These are phyloP conservation scores for Ptychobarbus kaznakovi DNA, from an alignment of 2,797 vertebrate species.

Conservation along the genomic window DNA sequence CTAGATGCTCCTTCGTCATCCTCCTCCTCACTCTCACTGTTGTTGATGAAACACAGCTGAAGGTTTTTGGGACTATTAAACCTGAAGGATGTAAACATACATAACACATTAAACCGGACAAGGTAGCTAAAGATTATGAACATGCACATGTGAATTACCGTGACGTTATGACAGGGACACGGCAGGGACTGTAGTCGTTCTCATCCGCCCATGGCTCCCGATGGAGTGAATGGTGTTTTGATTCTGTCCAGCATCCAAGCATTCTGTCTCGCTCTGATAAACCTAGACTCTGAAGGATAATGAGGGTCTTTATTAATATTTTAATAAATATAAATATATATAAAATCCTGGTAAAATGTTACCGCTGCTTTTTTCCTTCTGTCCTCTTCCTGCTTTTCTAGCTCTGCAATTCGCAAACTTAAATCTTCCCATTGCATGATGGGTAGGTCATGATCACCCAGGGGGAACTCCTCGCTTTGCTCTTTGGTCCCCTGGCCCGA, in stretches of 20 bases:
- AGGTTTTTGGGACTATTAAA: slow-evolving; percentile 68
- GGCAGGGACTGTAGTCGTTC: slow-evolving; percentile 49
- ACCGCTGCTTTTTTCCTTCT: slow-evolving; percentile 72
- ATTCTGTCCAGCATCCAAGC: slow-evolving; percentile 47
- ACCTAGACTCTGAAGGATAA: slow-evolving; percentile 46
- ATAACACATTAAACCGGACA: neutral
- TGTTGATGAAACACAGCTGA: slow-evolving; percentile 70
- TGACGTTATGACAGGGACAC: slow-evolving; percentile 56
- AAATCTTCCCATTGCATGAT: slow-evolving; percentile 82
- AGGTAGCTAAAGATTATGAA: neutral
- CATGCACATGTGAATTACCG: slow-evolving; percentile 53
- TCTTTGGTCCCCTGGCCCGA: slow-evolving; percentile 43
- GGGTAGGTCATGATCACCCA: slow-evolving; percentile 66
- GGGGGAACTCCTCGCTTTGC: slow-evolving; percentile 38
- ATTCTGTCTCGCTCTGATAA: slow-evolving; percentile 47
- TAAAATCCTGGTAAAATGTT: neutral
- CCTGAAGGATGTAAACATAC: slow-evolving; percentile 47
- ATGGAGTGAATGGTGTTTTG: slow-evolving; percentile 48
- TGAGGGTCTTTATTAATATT: neutral
- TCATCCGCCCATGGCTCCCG: slow-evolving; percentile 49
- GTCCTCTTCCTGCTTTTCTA: slow-evolving; percentile 77
- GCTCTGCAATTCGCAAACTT: slow-evolving; percentile 74
- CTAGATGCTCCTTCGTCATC: slow-evolving; percentile 58
- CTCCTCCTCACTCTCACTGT: slow-evolving; percentile 68
- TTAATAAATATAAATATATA: neutral